These are phyloP conservation scores for Parasteatoda tepidariorum DNA, from an alignment of 1,140 invertebrate species.

Conservation along the genomic window DNA sequence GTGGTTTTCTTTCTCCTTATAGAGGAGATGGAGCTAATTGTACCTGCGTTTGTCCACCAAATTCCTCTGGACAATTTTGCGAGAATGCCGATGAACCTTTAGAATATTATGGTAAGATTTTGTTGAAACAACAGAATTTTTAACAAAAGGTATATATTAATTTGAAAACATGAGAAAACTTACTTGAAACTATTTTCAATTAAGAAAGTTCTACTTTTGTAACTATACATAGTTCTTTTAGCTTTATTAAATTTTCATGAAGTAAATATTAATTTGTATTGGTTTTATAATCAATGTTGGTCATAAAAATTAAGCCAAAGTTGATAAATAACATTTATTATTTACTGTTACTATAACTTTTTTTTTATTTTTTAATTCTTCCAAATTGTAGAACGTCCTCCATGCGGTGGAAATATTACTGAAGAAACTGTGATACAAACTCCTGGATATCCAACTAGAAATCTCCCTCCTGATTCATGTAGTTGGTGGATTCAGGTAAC, in stretches of 20 bases:
- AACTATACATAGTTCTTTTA: no score
- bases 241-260: no score
- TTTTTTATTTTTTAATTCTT: background rate
- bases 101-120: slow-evolving; percentile 30
- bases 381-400: slow-evolving; percentile 16
- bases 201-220: no score
- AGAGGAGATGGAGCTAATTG: slow-evolving; percentile 45
- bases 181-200: no score
- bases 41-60: slow-evolving; percentile 62
- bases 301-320: no score
- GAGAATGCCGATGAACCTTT: slow-evolving; percentile 44
- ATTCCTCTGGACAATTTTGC: slow-evolving; percentile 54
- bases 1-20: slow-evolving; percentile 62
- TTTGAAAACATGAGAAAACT: no score
- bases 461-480: slow-evolving; percentile 32
- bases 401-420: slow-evolving; percentile 62
- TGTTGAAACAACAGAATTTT: no score
- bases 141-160: no score
- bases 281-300: no score
- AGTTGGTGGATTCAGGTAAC: slow-evolving; percentile 61
- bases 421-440: slow-evolving; percentile 46
- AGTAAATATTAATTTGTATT: no score
- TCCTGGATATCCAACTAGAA: slow-evolving; percentile 55
- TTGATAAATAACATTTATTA: no score
- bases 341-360: background rate